Evolutionary conservation across 92 coral and sea anemone species (phyloP), one percentile per base, ranked within the genome.

Genomic region (Porites cylindrica): DNA sequence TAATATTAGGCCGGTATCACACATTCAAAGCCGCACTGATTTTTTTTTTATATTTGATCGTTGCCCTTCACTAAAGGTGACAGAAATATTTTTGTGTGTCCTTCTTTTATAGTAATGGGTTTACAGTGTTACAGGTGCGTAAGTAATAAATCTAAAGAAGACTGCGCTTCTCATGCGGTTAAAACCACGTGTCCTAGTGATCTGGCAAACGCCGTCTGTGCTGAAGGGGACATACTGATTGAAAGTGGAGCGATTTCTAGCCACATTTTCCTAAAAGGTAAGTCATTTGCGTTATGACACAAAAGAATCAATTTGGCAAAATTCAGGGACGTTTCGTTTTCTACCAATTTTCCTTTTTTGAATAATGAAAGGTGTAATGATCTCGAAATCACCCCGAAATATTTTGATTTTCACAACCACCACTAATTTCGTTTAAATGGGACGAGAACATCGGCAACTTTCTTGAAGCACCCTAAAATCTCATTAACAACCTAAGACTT

Each of bases 101-200:
- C 24, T 16, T 4, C 54, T 60, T 76, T 56, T 1, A 16, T 24
- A 80, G 84, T 68, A 6, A 17, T 13, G 65, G 54, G 76, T 21
- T 80, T 80, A 75, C n/a, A 66, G 66, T 80, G 84, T 32, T 67
- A 67, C 50, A 10, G 12, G 52, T 80, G 84, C 76, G 14, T 3
- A 14, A 66, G 62, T 17, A 9, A 20, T 0, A 13, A 17, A 16
- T 80, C 84, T 14, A 23, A 10, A 23, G 84, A 52, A 23, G 66
- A 80, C 17, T 80, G 84, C 66, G 16, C 66, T 14, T 51, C 26
- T 17, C 16, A 23, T 3, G 51, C 14, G 24, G 23, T 12, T 0
- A 19, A 21, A 16, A 14, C 9, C 51, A 67, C 76, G 10, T 80
- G 84, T 8, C 51, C 52, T 7, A 12, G 19, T 47, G 7, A 1